Evolutionary conservation across 2,888 invertebrate genomes (phyloP).

Genomic region (Abscondita cerata): DNA sequence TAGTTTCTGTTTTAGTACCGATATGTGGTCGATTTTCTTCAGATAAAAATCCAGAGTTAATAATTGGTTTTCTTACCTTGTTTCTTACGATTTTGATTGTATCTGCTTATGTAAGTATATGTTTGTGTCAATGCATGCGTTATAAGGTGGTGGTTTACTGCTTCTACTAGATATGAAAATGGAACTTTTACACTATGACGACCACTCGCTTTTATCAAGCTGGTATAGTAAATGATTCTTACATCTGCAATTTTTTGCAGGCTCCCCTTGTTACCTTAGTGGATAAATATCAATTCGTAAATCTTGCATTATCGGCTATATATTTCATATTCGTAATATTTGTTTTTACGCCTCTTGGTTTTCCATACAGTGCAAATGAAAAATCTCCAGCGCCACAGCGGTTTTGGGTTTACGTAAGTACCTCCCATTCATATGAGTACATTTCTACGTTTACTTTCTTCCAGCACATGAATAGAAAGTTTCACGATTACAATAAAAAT

Average conservation of each 20-base stretch:
- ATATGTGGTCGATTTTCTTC: constrained; percentile 59
- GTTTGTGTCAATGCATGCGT: too few relatives aligned
- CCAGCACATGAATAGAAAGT: constrained; percentile 49
- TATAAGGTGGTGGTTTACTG: too few relatives aligned
- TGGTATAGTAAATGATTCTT: too few relatives aligned
- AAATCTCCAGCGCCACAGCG: constrained; percentile 71
- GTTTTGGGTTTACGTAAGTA: constrained; percentile 56
- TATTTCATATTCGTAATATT: constrained; percentile 57
- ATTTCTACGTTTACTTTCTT: too few relatives aligned
- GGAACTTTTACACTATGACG: too few relatives aligned
- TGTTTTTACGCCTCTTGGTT: constrained; percentile 69
- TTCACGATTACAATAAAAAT: constrained; percentile 45
- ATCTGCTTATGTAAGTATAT: constrained; percentile 53
- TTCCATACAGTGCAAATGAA: constrained; percentile 71
- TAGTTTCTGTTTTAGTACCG: constrained; percentile 46
- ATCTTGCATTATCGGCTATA: constrained; percentile 40
- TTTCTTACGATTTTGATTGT: constrained; percentile 55
- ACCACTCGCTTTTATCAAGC: too few relatives aligned
- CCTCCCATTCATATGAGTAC: too few relatives aligned
- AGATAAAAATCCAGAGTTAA: constrained; percentile 58
- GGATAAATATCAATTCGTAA: constrained; percentile 42
- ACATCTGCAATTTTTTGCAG: constrained; percentile 39
- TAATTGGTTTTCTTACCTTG: constrained; percentile 56
- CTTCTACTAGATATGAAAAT: too few relatives aligned
- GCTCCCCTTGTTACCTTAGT: constrained; percentile 46